Base-by-base conservation (phyloP, 1,140 invertebrate genomes). In the Pomacea maculata region DNA sequence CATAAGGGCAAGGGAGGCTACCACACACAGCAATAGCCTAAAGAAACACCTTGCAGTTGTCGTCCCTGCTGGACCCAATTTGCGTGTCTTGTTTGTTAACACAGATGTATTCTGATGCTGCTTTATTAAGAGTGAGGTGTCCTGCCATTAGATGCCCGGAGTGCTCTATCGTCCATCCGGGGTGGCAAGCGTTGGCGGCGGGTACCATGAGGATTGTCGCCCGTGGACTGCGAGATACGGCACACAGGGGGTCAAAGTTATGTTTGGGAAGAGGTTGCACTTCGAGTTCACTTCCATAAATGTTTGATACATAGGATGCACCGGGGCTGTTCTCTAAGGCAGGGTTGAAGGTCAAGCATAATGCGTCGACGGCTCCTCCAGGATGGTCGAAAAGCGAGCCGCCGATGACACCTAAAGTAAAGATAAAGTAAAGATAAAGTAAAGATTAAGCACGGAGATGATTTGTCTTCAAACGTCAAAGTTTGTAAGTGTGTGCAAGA, bases 111-210 rank as follows among this genome's bases (percentile, higher is more conserved):
- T 84, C 57, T 17, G 76, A 79, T 0, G 29, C 57, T 15, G 72
- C 34, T 12, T 63, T 17, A 75, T 82, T 70, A 64, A 67, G 25
- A 17, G 77, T 57, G 55, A 67, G 57, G 25, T 71, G 76, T n/a
- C 82, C 79, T 7, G 83, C 55, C 79, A 80, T 84, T 14, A 87
- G 77, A 67, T 81, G 78, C 0, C 86, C 86, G 15, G n/a, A 29
- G 67, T 87, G 86, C 64, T 84, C 83, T 52, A 63, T 15, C 3
- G 73, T 83, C 86, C 86, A 87, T 3, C 84, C 84, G 34, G 75
- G 0, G 15, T 77, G 80, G 70, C 86, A 86, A 14, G n/a, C 55
- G n/a, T 75, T 83, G 11, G 76, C 71, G 45, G 82, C 86, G 15
- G 86, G 86, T 11, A 87, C 80, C 84, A 86, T 87, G 55, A 85